Evolutionary conservation across 2,888 invertebrate species (phyloP).

Genomic region (Dioctria linearis): DNA sequence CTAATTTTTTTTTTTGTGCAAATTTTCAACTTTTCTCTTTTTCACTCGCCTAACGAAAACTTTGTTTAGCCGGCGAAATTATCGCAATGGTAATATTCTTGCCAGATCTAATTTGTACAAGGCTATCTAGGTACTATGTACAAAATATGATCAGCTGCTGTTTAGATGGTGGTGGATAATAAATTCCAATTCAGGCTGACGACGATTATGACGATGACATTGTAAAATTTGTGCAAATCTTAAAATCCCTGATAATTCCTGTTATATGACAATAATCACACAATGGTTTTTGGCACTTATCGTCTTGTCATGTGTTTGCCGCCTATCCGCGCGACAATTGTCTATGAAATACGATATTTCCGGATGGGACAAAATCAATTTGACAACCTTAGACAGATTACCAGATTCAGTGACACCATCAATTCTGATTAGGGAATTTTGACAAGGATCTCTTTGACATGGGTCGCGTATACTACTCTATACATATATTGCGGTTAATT

Average conservation of each 20-base stretch:
- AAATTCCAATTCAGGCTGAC: slow-evolving; percentile 1
- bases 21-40: slow-evolving; percentile 13
- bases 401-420: slow-evolving; percentile 1
- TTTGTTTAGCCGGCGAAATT: background rate
- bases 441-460: slow-evolving; percentile 6
- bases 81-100: slow-evolving; percentile 8
- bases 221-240: background rate
- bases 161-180: background rate
- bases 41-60: background rate
- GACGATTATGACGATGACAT: background rate
- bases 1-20: slow-evolving; percentile 40
- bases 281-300: background rate
- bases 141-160: background rate
- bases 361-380: background rate
- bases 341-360: background rate
- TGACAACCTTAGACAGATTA: background rate
- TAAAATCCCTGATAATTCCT: background rate
- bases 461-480: background rate
- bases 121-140: background rate
- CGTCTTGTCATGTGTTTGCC: too few relatives aligned
- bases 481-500: background rate
- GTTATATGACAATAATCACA: background rate
- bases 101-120: slow-evolving; percentile 2
- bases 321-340: too few relatives aligned
- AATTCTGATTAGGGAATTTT: slow-evolving; percentile 5